Evolutionary conservation across 2,888 invertebrate species (phyloP), one percentile per base, ranked within the genome.

Genomic region (Meghimatium bilineatum): DNA sequence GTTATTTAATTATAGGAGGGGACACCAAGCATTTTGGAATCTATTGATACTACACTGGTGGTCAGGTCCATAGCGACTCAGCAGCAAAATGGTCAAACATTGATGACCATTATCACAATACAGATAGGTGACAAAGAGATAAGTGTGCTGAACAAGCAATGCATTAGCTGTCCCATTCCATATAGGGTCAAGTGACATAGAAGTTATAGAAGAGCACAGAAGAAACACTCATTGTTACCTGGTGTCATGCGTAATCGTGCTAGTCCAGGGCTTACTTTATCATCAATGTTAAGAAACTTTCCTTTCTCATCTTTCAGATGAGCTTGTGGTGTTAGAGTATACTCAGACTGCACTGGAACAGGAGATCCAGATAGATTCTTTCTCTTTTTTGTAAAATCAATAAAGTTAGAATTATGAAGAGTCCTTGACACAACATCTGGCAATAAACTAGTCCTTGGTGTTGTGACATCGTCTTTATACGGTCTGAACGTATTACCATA

Each of bases 241-340:
- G 91, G 91, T 6, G 91, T 91, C 86, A 89, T 90, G 49, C 90
- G 83, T 17, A 91, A 84, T 67, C 88, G 89, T 34, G 90, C 89
- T 66, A 91, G 85, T 78, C 89, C 90, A 8, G 91, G 91, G 80
- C 91, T 91, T 38, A 87, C 87, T 75, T 89, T 89, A 75, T 89
- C 88, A 63, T 86, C 88, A 52, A 82, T 83, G 44, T 85, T 36
- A 20, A 26, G 34, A 12, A 56, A 60, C 5, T 23, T 71, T 1
- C 2, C 26, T 8, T 66, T 66, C 26, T 36, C 71, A 38, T 71
- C 38, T 71, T 26, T 71, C 26, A 26, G 36, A 6, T 71, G 71
- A 38, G 23, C 38, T 71, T 38, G 36, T 38, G 36, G 71, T 23
- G 2, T 71, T 23, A 36, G 0, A 26, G 26, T 26, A 38, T 38